Evolutionary conservation across 1,140 invertebrate genomes (phyloP), one percentile per base, ranked within the genome.

Genomic region (Drosophila melanogaster): DNA sequence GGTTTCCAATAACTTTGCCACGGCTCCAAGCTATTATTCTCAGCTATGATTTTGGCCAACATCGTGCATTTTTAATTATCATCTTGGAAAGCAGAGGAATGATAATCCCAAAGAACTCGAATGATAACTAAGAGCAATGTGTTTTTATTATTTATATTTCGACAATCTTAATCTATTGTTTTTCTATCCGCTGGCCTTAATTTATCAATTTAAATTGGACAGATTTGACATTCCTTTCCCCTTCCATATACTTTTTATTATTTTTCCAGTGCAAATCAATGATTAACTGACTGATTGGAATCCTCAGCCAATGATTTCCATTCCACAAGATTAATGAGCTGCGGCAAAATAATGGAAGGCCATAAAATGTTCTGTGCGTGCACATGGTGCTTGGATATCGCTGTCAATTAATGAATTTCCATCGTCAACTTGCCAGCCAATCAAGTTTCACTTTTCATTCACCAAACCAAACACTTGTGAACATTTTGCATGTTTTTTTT

Each of bases 401-500:
- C 77, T 77, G 59, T 73, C 66, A 79, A 76, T 84, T 84, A 84
- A 55, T 79, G 22, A 37, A 35, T 51, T 51, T 64, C 30, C 47
- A 50, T 50, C 26, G 15, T 35, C 57, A 41, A 24, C 35, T 47
- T 59, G 44, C 38, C 58, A 69, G 61, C 33, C 24, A 59, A 71
- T 49, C 67, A 71, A 81, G 81, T 86, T 86, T 86, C 70, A 65
- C 60, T 72, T 81, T 86, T 86, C 81, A 86, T 83, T 87, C 69
- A 71, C 40, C 59, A 51, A 71, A 71, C 40, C 59, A 51, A 71
- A 56, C 60, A 60, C 37, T 64, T 75, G 49, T 14, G 33, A 66
- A 60, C 46, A 49, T 58, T 67, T 69, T 40, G n/a, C 62, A 4
- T n/a, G 7, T 26, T 56, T 33, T 74, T 22, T 56, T 44, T 62